These are phyloP conservation scores for Hylaeus volcanicus DNA, from an alignment of 1,140 invertebrate genomes.

Conservation along the genomic window DNA sequence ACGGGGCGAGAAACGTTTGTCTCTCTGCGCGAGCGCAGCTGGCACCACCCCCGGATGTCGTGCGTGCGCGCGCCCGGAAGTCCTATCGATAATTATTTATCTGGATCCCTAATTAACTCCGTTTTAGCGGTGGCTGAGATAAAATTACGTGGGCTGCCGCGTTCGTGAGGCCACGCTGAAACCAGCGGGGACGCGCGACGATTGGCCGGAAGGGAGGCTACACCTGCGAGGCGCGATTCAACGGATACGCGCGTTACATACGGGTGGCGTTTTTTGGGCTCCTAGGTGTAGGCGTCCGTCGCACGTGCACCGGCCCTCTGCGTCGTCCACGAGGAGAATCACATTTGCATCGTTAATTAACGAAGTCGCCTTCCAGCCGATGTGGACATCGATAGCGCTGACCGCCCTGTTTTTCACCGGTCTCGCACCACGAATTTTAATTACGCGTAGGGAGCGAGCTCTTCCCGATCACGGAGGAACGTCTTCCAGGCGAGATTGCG, in stretches of 20 bases:
- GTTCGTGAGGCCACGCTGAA: constrained; percentile 7
- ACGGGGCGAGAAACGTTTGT: constrained; percentile 5
- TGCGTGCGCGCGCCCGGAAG: constrained; percentile 51
- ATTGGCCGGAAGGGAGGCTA: constrained; percentile 61
- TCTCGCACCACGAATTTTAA: constrained; percentile 53
- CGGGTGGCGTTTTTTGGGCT: constrained; percentile 54
- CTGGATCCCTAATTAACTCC: constrained; percentile 68
- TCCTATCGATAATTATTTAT: constrained; percentile 74
- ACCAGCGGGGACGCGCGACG: constrained; percentile 38
- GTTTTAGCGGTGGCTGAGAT: constrained; percentile 65
- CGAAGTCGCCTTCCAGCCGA: constrained; percentile 13
- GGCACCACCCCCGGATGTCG: constrained; percentile 52
- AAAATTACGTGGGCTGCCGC: constrained; percentile 35
- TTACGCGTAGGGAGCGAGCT: neutral
- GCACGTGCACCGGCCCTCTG: constrained; percentile 42
- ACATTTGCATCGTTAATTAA: constrained; percentile 74
- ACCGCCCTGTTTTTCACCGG: constrained; percentile 43
- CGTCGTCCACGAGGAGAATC: constrained; percentile 39
- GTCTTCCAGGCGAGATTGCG: too few relatives aligned
- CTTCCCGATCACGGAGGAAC: too few relatives aligned
- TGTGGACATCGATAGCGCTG: constrained; percentile 39
- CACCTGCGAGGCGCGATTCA: constrained; percentile 66
- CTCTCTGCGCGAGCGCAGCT: constrained; percentile 37
- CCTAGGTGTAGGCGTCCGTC: constrained; percentile 61
- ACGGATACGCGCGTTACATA: constrained; percentile 7